Base-by-base conservation (phyloP, 2,113 vertebrate species). In the Toxostoma redivivum region DNA sequence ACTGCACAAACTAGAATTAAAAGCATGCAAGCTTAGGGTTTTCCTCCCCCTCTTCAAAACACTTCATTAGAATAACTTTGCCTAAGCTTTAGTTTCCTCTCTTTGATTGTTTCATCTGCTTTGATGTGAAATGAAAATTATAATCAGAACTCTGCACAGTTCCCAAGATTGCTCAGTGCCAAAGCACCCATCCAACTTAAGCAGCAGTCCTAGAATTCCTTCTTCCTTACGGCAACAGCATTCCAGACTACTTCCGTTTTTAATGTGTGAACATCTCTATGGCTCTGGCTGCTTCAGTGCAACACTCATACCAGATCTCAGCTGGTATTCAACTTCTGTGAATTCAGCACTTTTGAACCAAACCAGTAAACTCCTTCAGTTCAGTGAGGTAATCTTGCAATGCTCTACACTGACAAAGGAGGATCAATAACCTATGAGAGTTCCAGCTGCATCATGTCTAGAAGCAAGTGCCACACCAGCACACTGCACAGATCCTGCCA, bases 111-210 rank as follows among this genome's bases (percentile, higher is more conserved):
- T 93, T 86, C 86, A 78, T 66, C 35, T 86, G 35, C 95, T 97
- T 97, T 97, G 95, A 95, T 93, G 83, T 94, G 53, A 96, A 95
- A 93, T 86, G 88, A 95, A 96, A 93, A 93, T 94, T 83, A 94
- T 40, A 67, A 88, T 86, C 81, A 66, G 64, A 93, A 84, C 51
- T 78, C 92, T 48, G 56, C 69, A 40, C 92, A 95, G 82, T 90
- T 95, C 86, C 80, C 94, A 90, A 94, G 86, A 92, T 47, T 66
- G 47, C 79, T 86, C 21, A 81, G 67, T 0, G 7, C 28, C 76
- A 88, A 64, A 94, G 31, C 38, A 83, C 30, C 23, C 79, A 86
- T 70, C 21, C 58, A 91, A 31, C 66, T 76, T 45, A 28, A 72
- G 70, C 23, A 65, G 83, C 27, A 78, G 56, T 64, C 80, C n/a